A percentile compares a stretch with the other conserved stretches of the same genome.
Conservation (phyloP, 2,888 invertebrate genomes). For the Himalopsyche tibetana region DNA sequence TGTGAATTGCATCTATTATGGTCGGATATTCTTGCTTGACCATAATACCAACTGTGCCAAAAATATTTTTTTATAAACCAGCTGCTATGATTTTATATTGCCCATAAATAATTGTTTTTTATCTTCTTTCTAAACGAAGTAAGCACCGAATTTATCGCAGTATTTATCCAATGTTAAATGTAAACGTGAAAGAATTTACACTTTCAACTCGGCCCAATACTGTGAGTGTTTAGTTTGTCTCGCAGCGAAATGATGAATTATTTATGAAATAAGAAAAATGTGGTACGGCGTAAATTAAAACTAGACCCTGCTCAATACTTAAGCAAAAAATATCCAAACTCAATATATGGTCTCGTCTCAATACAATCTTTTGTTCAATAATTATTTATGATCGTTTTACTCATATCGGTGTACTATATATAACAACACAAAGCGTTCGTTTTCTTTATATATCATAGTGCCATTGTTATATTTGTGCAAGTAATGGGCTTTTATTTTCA, state of each 20-base stretch:
- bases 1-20: no score
- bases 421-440: not conserved
- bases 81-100: no score
- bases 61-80: no score
- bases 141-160: not conserved
- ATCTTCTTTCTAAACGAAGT: no score
- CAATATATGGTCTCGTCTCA: not conserved
- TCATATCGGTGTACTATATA: not conserved
- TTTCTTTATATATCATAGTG: not conserved
- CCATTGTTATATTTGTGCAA: constrained; percentile 8
- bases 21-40: no score
- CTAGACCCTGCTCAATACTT: not conserved
- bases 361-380: not conserved
- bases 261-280: constrained; percentile 2
- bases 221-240: constrained; percentile 1
- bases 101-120: no score
- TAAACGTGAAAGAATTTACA: not conserved
- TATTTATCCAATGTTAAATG: not conserved
- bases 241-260: not conserved
- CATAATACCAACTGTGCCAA: no score
- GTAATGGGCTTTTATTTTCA: constrained; percentile 13
- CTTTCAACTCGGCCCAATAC: constrained; percentile 9
- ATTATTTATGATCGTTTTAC: constrained; percentile 17
- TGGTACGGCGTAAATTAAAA: not conserved
- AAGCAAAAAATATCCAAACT: not conserved